Conservation (phyloP, 2,113 vertebrate species). For the Stigmatopora argus region DNA sequence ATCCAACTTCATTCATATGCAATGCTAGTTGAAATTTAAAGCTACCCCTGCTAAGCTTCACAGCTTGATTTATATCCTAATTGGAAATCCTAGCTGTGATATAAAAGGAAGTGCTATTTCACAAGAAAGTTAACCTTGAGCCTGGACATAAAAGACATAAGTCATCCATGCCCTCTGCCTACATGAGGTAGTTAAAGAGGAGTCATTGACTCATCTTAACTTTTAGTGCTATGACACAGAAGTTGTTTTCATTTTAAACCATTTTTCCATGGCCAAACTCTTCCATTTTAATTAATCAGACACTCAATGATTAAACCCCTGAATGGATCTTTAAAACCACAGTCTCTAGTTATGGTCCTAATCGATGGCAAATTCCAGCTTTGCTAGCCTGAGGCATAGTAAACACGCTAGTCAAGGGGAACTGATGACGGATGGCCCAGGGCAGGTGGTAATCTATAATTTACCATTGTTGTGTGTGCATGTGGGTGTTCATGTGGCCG, state of each 20-base stretch:
- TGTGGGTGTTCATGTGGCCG: conserved; percentile 15
- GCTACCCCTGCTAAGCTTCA: background rate
- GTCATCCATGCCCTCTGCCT: conserved; percentile 15
- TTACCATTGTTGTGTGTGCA: conserved; percentile 23
- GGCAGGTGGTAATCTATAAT: conserved; percentile 52
- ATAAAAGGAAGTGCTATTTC: conserved; percentile 8
- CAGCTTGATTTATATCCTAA: conserved; percentile 15
- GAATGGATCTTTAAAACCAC: conserved; percentile 17
- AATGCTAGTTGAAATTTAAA: background rate
- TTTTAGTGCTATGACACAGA: conserved; percentile 23
- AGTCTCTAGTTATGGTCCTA: conserved; percentile 12
- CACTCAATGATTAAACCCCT: conserved; percentile 8
- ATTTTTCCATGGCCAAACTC: conserved; percentile 12
- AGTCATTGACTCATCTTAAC: conserved; percentile 16
- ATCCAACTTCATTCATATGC: background rate
- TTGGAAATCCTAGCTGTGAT: conserved; percentile 6
- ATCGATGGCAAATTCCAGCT: conserved; percentile 31
- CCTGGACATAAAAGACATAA: conserved; percentile 27
- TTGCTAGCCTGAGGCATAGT: conserved; percentile 9
- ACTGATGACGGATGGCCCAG: conserved; percentile 46
- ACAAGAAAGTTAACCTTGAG: conserved; percentile 27
- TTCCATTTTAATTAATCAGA: conserved; percentile 26
- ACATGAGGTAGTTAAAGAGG: conserved; percentile 2
- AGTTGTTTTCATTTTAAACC: conserved; percentile 18
- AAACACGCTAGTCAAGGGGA: conserved; percentile 40